phyloP scores from a whole-genome alignment of 2,113 vertebrate species.

The Nothobranchius kuhntae region DNA sequence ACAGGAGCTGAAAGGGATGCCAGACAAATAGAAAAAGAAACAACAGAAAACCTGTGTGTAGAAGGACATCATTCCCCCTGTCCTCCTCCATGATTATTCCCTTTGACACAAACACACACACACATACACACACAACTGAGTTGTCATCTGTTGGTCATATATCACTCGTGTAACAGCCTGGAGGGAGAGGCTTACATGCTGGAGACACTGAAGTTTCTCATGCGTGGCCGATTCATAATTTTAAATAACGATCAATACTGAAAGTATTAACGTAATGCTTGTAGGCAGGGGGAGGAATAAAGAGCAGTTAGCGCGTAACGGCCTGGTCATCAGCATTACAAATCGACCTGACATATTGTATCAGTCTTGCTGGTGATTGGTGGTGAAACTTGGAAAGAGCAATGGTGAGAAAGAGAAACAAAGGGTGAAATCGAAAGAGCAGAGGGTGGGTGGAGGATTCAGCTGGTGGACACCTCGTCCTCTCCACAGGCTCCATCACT shows the following conservation, averaged over 20 bases:
- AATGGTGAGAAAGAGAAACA: conserved; percentile 10
- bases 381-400: conserved; percentile 31
- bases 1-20: conserved; percentile 58
- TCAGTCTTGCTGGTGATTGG: conserved; percentile 51
- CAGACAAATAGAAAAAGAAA: conserved; percentile 72
- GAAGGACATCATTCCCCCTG: conserved; percentile 24
- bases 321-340: conserved; percentile 53
- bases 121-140: conserved; percentile 27
- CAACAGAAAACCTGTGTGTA: conserved; percentile 59
- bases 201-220: conserved; percentile 46
- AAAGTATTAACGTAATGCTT: conserved; percentile 57
- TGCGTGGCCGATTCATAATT: conserved; percentile 50
- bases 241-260: conserved; percentile 66
- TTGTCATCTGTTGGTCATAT: conserved; percentile 43
- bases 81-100: conserved; percentile 5
- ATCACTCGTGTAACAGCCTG: conserved; percentile 48
- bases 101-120: conserved; percentile 11
- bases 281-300: conserved; percentile 52
- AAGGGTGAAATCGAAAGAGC: conserved; percentile 19
- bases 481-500: conserved; percentile 29
- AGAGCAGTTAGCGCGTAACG: conserved; percentile 45
- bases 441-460: conserved; percentile 24
- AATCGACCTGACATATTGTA: conserved; percentile 63
- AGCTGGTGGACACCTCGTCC: conserved; percentile 43
- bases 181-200: conserved; percentile 32